Base-by-base conservation (phyloP, 2,797 vertebrate genomes). In the Phalanger gymnotis region DNA sequence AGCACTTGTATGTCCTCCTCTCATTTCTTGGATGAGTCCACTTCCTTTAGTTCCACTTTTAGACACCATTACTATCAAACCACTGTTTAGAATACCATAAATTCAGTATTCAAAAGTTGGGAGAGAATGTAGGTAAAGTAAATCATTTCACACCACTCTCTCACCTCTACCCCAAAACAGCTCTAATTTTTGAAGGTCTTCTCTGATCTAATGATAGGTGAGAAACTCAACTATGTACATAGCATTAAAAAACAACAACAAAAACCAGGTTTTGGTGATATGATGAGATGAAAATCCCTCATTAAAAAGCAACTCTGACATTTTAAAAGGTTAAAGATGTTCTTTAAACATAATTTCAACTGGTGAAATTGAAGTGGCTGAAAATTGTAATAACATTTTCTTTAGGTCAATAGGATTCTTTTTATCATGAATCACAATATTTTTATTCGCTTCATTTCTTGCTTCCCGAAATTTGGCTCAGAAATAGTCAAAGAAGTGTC, bases 271-370 rank as follows among this genome's bases (percentile, higher is more conserved):
- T 92, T 52, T 90, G 89, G 92, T 90, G n/a, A 94, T 89, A 73
- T 91, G 53, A 90, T 93, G 55, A 95, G 53, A 54, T 66, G 25
- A n/a, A 92, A 19, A 55, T 94, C 89, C 87, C 89, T 31, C 94
- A 90, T 95, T 94, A 92, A 96, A 94, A 93, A 52, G 0, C 2
- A 14, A 93, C 58, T 58, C 34, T 96, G 54, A 14, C 0, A 81
- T 6, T 89, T 92, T 96, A 40, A 92, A 96, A 95, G 16, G 30
- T 92, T 89, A 16, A 94, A 91, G 96, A 93, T 94, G n/a, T 91
- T 91, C 53, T 5, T 66, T 91, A 28, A 95, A 97, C 95, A 95
- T 93, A 94, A 53, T 92, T 95, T 93, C 96, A 61, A 93, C 96
- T 92, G 94, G 0, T 2, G 40, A 94, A 93, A 95, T 81, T 96